These are phyloP conservation scores for Micrasema minimum DNA, from an alignment of 1,140 invertebrate species.

Conservation along the genomic window DNA sequence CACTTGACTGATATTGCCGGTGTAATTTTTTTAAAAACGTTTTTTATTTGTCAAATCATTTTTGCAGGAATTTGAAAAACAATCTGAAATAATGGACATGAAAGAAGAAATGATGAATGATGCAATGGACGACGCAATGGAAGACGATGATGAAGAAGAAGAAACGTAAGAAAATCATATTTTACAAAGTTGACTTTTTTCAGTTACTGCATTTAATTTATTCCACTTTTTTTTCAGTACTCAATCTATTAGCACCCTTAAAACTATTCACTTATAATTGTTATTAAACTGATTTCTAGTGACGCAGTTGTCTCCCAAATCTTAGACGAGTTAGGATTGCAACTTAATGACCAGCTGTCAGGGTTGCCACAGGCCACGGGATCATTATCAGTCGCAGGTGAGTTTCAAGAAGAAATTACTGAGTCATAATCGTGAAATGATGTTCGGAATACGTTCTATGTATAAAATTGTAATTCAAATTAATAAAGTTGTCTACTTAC, in stretches of 20 bases:
- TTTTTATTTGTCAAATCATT: background rate
- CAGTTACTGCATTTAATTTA: slow-evolving; percentile 1
- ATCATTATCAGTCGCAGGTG: slow-evolving; percentile 68
- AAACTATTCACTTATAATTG: no score
- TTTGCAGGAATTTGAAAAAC: slow-evolving; percentile 97
- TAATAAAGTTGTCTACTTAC: no score
- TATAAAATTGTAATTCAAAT: slow-evolving; percentile 2
- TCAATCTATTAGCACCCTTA: no score
- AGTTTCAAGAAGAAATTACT: background rate
- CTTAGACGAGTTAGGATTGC: slow-evolving; percentile 95
- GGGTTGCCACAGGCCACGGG: slow-evolving; percentile 83
- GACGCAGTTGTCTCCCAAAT: slow-evolving; percentile 94
- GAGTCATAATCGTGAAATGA: no score
- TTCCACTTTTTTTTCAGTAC: no score
- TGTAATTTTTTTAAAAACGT: no score
- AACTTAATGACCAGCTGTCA: slow-evolving; percentile 89
- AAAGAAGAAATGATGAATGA: slow-evolving; percentile 99
- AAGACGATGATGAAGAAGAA: slow-evolving; percentile 97
- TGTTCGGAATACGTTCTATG: background rate
- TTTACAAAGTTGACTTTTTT: no score
- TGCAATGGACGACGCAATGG: slow-evolving; percentile 99
- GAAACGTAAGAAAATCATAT: slow-evolving; percentile 78
- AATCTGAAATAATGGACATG: slow-evolving; percentile 99
- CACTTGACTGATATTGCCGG: no score
- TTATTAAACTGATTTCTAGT: no score